Conservation (phyloP, 1,140 invertebrate species). For the Theocolax elegans region DNA sequence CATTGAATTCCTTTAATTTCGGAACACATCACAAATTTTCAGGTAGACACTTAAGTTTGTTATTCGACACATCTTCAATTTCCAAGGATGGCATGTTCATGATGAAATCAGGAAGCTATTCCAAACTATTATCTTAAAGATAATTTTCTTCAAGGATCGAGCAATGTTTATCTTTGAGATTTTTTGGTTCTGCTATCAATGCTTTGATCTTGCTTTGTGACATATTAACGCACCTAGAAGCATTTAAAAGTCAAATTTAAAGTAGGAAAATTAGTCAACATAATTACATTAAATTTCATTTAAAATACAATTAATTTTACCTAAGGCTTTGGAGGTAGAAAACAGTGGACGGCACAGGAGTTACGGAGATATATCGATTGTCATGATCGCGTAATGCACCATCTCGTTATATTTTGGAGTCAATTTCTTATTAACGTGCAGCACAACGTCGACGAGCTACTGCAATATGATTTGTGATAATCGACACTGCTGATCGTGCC, state of each 20-base stretch:
- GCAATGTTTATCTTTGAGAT: slow-evolving; percentile 69
- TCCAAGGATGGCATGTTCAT: slow-evolving; percentile 84
- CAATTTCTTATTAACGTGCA: slow-evolving; percentile 87
- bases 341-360: slow-evolving; percentile 81
- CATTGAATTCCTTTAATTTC: slow-evolving; percentile 89
- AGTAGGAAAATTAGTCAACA: too few relatives aligned
- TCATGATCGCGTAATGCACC: slow-evolving; percentile 89
- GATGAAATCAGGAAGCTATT: slow-evolving; percentile 81
- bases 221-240: slow-evolving; percentile 58
- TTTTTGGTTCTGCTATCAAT: slow-evolving; percentile 64
- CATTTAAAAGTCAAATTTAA: too few relatives aligned
- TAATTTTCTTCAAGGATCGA: slow-evolving; percentile 90
- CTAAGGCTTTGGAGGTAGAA: slow-evolving; percentile 79
- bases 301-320: too few relatives aligned
- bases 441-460: slow-evolving; percentile 87
- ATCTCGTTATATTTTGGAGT: slow-evolving; percentile 75
- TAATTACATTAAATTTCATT: too few relatives aligned
- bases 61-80: slow-evolving; percentile 92
- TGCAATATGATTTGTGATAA: slow-evolving; percentile 76
- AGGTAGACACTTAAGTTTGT: slow-evolving; percentile 89
- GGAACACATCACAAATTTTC: slow-evolving; percentile 90
- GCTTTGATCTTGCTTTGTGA: slow-evolving; percentile 80
- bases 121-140: slow-evolving; percentile 88
- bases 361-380: slow-evolving; percentile 92
- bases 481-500: slow-evolving; percentile 86